Percentiles rank a stretch among this genome's conserved stretches.
These are phyloP conservation scores for Cercocebus atys DNA, from an alignment of 2,113 vertebrate genomes.

Conservation along the genomic window DNA sequence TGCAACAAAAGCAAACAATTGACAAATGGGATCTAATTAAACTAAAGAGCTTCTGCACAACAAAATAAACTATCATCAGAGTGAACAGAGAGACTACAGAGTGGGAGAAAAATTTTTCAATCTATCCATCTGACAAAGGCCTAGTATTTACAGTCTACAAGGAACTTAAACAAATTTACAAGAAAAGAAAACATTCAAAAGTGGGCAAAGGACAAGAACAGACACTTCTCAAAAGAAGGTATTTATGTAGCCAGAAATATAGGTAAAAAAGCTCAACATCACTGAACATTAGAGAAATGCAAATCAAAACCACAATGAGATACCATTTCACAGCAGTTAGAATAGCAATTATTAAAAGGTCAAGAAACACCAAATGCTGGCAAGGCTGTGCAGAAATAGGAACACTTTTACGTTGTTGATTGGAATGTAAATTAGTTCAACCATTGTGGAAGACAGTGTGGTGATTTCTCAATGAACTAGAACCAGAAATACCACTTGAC, in stretches of 20 bases:
- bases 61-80: background rate
- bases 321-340: background rate
- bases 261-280: background rate
- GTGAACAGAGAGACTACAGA: background rate
- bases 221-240: background rate
- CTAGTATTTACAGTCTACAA: background rate
- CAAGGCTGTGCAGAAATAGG: background rate
- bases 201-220: background rate
- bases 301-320: background rate
- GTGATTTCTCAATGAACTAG: background rate
- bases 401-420: background rate
- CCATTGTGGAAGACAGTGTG: background rate
- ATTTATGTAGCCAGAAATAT: background rate
- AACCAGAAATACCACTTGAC: background rate
- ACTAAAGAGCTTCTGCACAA: background rate
- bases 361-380: background rate
- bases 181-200: background rate
- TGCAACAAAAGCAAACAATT: background rate
- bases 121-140: background rate
- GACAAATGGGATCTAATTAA: background rate
- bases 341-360: background rate
- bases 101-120: background rate
- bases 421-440: background rate
- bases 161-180: background rate
- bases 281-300: background rate